Percentiles rank a stretch among this genome's conserved stretches.
Evolutionary conservation across 1,140 invertebrate genomes (phyloP).

Genomic region (Macrosteles quadrilineatus): DNA sequence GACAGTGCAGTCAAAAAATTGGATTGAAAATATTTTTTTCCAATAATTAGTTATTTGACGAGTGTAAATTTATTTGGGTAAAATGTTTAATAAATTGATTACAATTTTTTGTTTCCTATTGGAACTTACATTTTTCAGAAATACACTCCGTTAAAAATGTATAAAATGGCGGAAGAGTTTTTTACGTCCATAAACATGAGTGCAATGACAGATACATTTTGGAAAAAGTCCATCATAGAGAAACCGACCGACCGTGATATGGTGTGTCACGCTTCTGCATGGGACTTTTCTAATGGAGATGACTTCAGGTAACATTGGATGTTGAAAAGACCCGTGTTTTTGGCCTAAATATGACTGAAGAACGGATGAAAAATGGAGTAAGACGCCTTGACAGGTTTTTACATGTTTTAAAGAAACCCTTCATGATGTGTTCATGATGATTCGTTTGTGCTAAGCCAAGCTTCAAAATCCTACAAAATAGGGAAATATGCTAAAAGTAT

Average conservation of each 20-base stretch:
- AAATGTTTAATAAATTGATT: too few species aligned
- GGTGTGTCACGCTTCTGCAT: constrained; percentile 89
- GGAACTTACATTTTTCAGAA: constrained; percentile 57
- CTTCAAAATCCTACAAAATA: constrained; percentile 65
- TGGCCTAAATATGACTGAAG: too few species aligned
- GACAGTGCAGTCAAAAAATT: too few species aligned
- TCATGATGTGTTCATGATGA: background rate
- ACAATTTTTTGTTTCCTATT: constrained; percentile 14
- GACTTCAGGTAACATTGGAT: constrained; percentile 67
- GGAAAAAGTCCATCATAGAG: constrained; percentile 78
- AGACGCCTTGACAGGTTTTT: background rate
- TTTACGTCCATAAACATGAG: constrained; percentile 82
- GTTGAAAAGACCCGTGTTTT: background rate
- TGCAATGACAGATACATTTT: constrained; percentile 78
- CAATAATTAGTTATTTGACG: too few species aligned
- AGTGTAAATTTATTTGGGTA: too few species aligned
- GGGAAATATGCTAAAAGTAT: constrained; percentile 55
- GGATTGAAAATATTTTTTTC: too few species aligned
- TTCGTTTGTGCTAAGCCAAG: constrained; percentile 62
- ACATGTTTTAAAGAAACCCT: background rate
- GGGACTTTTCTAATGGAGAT: constrained; percentile 84
- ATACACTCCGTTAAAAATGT: constrained; percentile 74
- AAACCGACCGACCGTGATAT: constrained; percentile 76
- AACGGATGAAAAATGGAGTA: too few species aligned
- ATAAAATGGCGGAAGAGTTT: constrained; percentile 80